A percentile compares a stretch with the other conserved stretches of the same genome.
phyloP scores from a whole-genome alignment of 2,888 invertebrate genomes.

The Operophtera brumata region DNA sequence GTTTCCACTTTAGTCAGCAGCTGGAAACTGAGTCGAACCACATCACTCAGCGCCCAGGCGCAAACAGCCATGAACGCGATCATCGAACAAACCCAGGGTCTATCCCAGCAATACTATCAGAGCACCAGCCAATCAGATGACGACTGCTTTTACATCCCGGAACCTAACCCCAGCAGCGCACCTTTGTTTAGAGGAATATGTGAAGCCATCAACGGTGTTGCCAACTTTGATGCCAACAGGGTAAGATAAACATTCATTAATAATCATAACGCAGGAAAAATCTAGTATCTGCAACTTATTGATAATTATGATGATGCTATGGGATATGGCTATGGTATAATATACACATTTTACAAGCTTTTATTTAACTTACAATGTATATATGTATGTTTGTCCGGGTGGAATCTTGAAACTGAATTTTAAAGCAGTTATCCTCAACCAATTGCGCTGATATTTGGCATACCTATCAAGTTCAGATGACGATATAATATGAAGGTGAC shows the following conservation, averaged over 20 bases:
- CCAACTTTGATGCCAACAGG: conserved; percentile 45
- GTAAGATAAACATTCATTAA: neutral
- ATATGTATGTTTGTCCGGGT: too few species aligned
- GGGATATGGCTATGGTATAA: too few species aligned
- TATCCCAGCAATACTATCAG: conserved; percentile 52
- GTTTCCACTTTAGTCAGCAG: conserved; percentile 52
- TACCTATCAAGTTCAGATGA: too few species aligned
- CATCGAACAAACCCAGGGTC: conserved; percentile 56
- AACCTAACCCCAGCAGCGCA: conserved; percentile 40
- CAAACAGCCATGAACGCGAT: conserved; percentile 40
- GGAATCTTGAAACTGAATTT: too few species aligned
- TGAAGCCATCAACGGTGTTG: conserved; percentile 44
- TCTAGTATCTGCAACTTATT: too few species aligned
- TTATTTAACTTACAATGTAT: too few species aligned
- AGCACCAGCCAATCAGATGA: conserved; percentile 55
- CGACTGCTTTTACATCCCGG: conserved; percentile 66
- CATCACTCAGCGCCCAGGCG: conserved; percentile 40
- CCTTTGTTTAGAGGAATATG: conserved; percentile 63
- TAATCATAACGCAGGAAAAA: too few species aligned
- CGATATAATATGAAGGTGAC: too few species aligned
- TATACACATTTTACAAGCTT: too few species aligned
- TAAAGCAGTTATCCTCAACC: too few species aligned
- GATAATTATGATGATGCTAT: too few species aligned
- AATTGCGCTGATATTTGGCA: too few species aligned
- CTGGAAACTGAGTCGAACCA: conserved; percentile 62